Evolutionary conservation across 1,140 invertebrate species (phyloP).

Genomic region (Drosophila elegans): DNA sequence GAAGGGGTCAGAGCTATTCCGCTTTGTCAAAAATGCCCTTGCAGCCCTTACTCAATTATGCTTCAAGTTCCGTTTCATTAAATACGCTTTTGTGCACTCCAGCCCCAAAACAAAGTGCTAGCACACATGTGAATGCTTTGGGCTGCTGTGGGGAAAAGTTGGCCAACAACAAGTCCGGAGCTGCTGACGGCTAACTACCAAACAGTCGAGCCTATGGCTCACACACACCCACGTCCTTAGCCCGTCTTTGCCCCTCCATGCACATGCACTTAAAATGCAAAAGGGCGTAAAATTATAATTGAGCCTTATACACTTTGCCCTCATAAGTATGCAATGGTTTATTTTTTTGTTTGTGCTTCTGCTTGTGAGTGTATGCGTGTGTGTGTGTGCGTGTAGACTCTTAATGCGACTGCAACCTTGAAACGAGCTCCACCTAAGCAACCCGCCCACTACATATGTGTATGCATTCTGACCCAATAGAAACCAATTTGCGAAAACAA

Average conservation of each 20-base stretch:
- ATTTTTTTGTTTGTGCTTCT: constrained; percentile 46
- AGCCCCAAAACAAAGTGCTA: constrained; percentile 31
- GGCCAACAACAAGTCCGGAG: constrained; percentile 33
- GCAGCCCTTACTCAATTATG: constrained; percentile 74
- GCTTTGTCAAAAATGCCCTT: constrained; percentile 34
- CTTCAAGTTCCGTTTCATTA: constrained; percentile 77
- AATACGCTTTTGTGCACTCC: constrained; percentile 59
- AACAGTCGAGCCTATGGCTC: constrained; percentile 28
- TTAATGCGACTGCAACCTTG: constrained; percentile 64
- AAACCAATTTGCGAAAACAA: constrained; percentile 56
- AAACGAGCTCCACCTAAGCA: constrained; percentile 31
- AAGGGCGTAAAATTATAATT: constrained; percentile 83
- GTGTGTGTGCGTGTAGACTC: constrained; percentile 18
- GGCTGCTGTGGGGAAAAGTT: constrained; percentile 39
- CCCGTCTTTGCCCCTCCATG: background rate
- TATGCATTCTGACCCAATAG: constrained; percentile 24
- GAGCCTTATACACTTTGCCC: constrained; percentile 68
- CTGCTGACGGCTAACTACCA: constrained; percentile 41
- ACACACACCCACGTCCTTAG: constrained; percentile 20
- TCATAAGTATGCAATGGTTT: constrained; percentile 69
- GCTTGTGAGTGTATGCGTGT: background rate
- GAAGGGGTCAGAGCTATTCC: constrained; percentile 4
- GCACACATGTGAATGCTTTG: constrained; percentile 14
- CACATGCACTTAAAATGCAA: constrained; percentile 68
- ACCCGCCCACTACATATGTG: background rate